Percentiles rank a stretch among this genome's conserved stretches.
phyloP scores from a whole-genome alignment of 2,113 vertebrate genomes.

The Microtus richardsoni region DNA sequence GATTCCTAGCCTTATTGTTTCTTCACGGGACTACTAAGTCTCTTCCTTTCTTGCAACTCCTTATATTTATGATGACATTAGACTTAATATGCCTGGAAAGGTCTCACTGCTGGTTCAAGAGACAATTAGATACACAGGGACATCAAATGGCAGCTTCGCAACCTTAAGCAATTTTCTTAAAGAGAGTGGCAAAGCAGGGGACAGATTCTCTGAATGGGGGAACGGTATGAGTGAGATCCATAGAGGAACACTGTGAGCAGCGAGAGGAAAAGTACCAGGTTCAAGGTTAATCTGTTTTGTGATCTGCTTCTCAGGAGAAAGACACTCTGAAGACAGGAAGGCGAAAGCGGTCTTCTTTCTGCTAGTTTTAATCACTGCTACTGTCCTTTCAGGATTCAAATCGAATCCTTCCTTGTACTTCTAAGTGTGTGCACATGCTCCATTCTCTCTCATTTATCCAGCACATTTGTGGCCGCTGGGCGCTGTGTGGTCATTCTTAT shows the following conservation, averaged over 20 bases:
- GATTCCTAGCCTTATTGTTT: background rate
- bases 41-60: background rate
- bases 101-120: background rate
- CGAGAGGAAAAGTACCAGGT: background rate
- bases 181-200: background rate
- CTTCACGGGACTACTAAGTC: background rate
- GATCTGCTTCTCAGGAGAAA: conserved; percentile 49
- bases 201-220: background rate
- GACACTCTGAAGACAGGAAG: background rate
- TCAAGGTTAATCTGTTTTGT: background rate
- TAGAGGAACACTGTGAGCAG: background rate
- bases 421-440: background rate
- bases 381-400: conserved; percentile 20
- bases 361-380: conserved; percentile 34
- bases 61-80: conserved; percentile 32
- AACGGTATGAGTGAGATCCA: background rate
- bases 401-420: background rate
- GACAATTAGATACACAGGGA: background rate
- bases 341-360: background rate
- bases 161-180: background rate
- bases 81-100: background rate
- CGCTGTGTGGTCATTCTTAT: conserved; percentile 54
- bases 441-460: conserved; percentile 37
- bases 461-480: conserved; percentile 35
- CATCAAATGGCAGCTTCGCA: background rate